These are phyloP conservation scores for Andrena haemorrhoa DNA, from an alignment of 2,888 invertebrate species.

Conservation along the genomic window DNA sequence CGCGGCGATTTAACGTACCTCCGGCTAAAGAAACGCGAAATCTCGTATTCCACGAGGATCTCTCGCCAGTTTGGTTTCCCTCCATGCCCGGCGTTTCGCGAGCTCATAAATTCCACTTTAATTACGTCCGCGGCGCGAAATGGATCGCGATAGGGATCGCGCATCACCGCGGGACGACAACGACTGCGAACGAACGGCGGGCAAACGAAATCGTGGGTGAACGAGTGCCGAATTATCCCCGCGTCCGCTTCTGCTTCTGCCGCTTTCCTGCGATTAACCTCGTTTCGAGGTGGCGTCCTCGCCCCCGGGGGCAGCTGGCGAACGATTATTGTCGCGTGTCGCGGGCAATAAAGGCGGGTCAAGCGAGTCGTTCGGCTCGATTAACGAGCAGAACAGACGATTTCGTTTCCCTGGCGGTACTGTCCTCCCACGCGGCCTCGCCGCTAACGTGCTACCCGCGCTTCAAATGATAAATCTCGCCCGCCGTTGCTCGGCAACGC, in stretches of 20 bases:
- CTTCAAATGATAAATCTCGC: constrained; percentile 46
- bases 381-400: constrained; percentile 42
- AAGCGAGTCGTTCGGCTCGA: constrained; percentile 45
- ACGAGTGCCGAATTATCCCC: constrained; percentile 4
- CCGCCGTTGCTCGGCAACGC: constrained; percentile 5
- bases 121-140: constrained; percentile 10
- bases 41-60: constrained; percentile 23
- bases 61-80: constrained; percentile 13
- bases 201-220: constrained; percentile 42
- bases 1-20: constrained; percentile 6
- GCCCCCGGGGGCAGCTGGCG: constrained; percentile 74
- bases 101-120: constrained; percentile 32
- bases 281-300: constrained; percentile 79
- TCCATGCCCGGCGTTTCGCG: not conserved
- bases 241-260: constrained; percentile 21
- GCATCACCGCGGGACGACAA: constrained; percentile 30
- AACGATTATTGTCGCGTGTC: constrained; percentile 69
- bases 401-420: not conserved
- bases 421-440: constrained; percentile 31
- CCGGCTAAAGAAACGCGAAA: constrained; percentile 1
- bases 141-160: constrained; percentile 47
- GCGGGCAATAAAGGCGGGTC: constrained; percentile 49
- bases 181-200: not conserved
- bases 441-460: constrained; percentile 25
- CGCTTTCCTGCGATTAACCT: constrained; percentile 78